Evolutionary conservation across 2,888 invertebrate genomes (phyloP).

Genomic region (Caenorhabditis virilis): DNA sequence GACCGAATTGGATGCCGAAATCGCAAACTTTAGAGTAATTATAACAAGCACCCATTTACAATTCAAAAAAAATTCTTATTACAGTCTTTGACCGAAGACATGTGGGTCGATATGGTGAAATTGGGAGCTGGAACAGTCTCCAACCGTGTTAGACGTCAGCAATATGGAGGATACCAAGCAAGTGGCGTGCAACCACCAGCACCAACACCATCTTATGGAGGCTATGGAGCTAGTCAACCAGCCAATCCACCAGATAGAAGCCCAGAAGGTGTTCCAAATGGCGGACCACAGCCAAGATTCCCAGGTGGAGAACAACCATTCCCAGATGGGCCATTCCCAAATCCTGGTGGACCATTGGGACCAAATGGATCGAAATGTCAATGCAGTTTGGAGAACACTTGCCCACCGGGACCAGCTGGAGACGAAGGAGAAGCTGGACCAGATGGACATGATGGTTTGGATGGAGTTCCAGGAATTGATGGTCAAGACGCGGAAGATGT

Average conservation of each 20-base stretch:
- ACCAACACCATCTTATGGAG: conserved; percentile 18
- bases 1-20: conserved; percentile 65
- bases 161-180: conserved; percentile 65
- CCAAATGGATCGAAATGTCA: conserved; percentile 32
- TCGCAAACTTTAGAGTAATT: conserved; percentile 63
- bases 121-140: conserved; percentile 66
- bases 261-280: conserved; percentile 36
- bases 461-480: conserved; percentile 56
- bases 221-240: conserved; percentile 31
- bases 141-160: conserved; percentile 64
- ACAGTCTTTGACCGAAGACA: conserved; percentile 57
- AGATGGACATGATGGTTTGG: conserved; percentile 52
- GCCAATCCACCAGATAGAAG: conserved; percentile 24
- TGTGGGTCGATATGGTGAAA: conserved; percentile 66
- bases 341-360: conserved; percentile 6
- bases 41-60: background rate
- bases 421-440: conserved; percentile 43
- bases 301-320: conserved; percentile 29
- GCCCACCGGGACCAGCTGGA: conserved; percentile 61
- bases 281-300: conserved; percentile 19
- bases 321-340: conserved; percentile 28
- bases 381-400: conserved; percentile 56
- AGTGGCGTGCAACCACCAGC: conserved; percentile 44
- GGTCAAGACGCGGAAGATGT: conserved; percentile 60
- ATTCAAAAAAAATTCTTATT: background rate